Percentiles rank a stretch among this genome's conserved stretches.
phyloP scores from a whole-genome alignment of 2,113 vertebrate species.

The Natator depressus region DNA sequence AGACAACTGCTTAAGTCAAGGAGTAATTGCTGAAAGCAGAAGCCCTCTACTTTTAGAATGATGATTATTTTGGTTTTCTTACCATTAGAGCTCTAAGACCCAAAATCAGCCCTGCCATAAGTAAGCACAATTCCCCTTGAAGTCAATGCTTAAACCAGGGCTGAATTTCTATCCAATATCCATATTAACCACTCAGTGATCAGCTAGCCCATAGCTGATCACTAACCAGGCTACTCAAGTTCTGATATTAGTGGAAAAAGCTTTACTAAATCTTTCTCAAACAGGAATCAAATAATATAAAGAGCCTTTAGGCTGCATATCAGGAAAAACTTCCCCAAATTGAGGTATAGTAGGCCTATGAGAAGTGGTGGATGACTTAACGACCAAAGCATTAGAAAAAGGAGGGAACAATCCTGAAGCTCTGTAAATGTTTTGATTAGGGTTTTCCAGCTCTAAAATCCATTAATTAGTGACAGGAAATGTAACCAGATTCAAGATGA shows the following conservation, averaged over 20 bases:
- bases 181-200: neutral
- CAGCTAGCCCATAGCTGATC: neutral
- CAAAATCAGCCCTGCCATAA: neutral
- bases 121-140: neutral
- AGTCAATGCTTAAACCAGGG: neutral
- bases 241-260: neutral
- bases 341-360: accelerated
- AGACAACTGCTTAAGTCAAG: neutral
- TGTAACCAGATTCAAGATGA: accelerated
- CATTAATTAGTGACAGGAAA: neutral
- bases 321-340: neutral
- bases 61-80: neutral
- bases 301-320: neutral
- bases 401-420: neutral
- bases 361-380: neutral
- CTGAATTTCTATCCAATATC: neutral
- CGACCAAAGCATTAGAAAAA: neutral
- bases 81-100: neutral
- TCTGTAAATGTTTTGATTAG: neutral
- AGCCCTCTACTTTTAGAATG: neutral
- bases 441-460: neutral
- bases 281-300: neutral
- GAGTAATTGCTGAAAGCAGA: neutral
- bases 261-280: neutral
- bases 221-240: neutral